Evolutionary conservation across 2,888 invertebrate genomes (phyloP).

Genomic region (Erebia ligea): DNA sequence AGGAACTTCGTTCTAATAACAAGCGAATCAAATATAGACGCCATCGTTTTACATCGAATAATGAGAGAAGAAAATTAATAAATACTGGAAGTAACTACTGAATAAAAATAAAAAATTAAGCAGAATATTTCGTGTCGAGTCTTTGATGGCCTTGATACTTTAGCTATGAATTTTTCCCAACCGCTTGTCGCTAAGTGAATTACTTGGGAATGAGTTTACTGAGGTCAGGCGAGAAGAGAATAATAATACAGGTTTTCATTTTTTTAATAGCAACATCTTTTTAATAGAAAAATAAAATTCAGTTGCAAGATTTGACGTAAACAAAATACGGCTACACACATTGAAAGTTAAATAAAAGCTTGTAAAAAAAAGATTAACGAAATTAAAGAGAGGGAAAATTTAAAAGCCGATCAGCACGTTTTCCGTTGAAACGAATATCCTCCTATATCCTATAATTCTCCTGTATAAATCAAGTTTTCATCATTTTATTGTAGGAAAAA

Average conservation of each 20-base stretch:
- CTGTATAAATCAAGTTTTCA: conserved; percentile 32
- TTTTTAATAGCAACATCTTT: conserved; percentile 18
- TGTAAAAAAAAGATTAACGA: neutral
- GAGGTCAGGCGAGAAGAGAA: conserved; percentile 23
- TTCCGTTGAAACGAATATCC: neutral
- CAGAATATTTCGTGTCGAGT: conserved; percentile 17
- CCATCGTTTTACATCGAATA: neutral
- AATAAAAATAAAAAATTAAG: conserved; percentile 4
- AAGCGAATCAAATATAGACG: no score
- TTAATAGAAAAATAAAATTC: neutral
- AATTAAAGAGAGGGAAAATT: neutral
- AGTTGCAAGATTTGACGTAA: no score
- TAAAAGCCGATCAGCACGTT: neutral
- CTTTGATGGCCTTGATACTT: conserved; percentile 23
- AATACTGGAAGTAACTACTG: neutral
- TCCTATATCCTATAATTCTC: neutral
- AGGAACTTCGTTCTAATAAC: no score
- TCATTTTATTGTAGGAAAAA: conserved; percentile 40
- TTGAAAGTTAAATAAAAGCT: no score
- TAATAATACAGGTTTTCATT: conserved; percentile 22
- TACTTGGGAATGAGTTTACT: conserved; percentile 28
- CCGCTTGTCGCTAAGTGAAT: conserved; percentile 27
- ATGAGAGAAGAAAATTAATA: neutral
- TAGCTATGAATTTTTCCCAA: conserved; percentile 31
- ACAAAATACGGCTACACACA: no score